Percentiles rank a stretch among this genome's conserved stretches.
Evolutionary conservation across 2,888 invertebrate genomes (phyloP).

Genomic region (Chydorus sphaericus): DNA sequence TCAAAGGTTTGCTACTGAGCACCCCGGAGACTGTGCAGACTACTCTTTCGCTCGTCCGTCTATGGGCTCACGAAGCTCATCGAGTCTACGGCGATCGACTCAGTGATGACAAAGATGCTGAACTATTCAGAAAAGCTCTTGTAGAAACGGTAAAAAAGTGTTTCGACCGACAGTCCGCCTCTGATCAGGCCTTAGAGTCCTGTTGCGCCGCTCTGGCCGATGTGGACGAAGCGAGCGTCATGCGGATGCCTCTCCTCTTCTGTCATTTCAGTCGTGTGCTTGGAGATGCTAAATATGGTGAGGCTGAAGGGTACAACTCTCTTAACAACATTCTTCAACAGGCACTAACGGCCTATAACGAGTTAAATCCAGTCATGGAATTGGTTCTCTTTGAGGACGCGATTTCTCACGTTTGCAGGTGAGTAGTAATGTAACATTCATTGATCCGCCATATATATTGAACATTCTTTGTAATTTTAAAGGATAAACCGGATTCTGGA

Average conservation of each 20-base stretch:
- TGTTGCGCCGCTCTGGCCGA: constrained; percentile 33
- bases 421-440: constrained; percentile 18
- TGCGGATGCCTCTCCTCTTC: constrained; percentile 78
- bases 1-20: constrained; percentile 78
- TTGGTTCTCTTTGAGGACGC: constrained; percentile 93
- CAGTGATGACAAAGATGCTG: constrained; percentile 80
- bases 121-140: constrained; percentile 74
- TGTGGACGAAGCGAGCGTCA: constrained; percentile 69
- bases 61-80: constrained; percentile 89
- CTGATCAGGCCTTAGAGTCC: constrained; percentile 1
- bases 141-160: constrained; percentile 82
- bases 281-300: constrained; percentile 91
- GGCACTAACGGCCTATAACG: constrained; percentile 85
- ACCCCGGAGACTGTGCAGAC: constrained; percentile 68
- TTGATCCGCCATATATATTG: too few species aligned
- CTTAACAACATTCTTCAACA: constrained; percentile 72
- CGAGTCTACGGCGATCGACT: constrained; percentile 89
- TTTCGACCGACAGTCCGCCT: constrained; percentile 42
- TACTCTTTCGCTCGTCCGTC: constrained; percentile 65
- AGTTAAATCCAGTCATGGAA: constrained; percentile 94
- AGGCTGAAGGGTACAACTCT: constrained; percentile 59
- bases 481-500: constrained; percentile 88
- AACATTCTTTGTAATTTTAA: too few species aligned
- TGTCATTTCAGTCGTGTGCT: constrained; percentile 92
- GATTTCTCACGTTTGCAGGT: constrained; percentile 89